phyloP scores from a whole-genome alignment of 2,888 invertebrate species.

The Pandemis cinnamomeana region DNA sequence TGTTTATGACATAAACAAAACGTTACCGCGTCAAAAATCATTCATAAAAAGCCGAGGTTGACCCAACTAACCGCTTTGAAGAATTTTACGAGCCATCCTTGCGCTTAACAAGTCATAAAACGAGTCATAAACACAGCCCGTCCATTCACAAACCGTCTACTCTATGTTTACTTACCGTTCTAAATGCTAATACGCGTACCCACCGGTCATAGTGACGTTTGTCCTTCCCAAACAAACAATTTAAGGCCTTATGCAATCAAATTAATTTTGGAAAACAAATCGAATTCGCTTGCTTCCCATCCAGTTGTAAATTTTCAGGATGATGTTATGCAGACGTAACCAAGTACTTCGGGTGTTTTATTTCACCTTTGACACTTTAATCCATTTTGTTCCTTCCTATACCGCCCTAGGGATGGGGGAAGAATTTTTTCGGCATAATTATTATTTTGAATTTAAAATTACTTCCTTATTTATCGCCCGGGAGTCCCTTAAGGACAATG shows the following conservation, averaged over 20 bases:
- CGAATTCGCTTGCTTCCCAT: constrained; percentile 49
- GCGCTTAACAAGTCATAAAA: constrained; percentile 82
- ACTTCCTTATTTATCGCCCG: constrained; percentile 57
- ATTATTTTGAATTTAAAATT: constrained; percentile 77
- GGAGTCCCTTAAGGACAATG: constrained; percentile 40
- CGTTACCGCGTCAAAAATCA: constrained; percentile 23
- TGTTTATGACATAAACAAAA: constrained; percentile 34
- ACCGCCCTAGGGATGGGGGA: constrained; percentile 77
- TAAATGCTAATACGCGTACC: constrained; percentile 79
- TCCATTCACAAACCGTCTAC: constrained; percentile 77
- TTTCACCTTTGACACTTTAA: constrained; percentile 84
- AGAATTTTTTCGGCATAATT: constrained; percentile 78
- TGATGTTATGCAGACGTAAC: constrained; percentile 76
- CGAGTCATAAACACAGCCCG: constrained; percentile 76
- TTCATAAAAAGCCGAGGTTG: constrained; percentile 50
- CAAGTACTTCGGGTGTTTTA: constrained; percentile 77
- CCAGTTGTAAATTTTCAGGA: constrained; percentile 45
- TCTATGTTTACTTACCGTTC: constrained; percentile 79
- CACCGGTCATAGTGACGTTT: constrained; percentile 63
- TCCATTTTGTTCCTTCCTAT: constrained; percentile 83
- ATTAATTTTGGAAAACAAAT: constrained; percentile 42
- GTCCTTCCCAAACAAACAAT: constrained; percentile 56
- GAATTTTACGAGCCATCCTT: constrained; percentile 80
- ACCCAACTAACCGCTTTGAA: constrained; percentile 66
- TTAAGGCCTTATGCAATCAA: constrained; percentile 55